phyloP scores from a whole-genome alignment of 2,113 vertebrate genomes.

The Laticauda laticaudata region DNA sequence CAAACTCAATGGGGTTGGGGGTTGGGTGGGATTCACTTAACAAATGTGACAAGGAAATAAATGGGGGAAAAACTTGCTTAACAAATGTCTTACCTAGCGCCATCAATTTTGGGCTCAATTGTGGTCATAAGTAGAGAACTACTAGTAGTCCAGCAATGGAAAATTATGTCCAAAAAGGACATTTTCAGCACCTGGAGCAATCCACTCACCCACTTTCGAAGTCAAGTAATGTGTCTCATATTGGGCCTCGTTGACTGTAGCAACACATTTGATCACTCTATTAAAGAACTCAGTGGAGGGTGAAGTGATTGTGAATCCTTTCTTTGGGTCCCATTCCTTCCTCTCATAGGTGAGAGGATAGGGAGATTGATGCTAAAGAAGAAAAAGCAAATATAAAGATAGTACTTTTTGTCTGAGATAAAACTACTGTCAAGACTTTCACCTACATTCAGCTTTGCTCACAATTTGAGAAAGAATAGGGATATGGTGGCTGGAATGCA shows the following conservation, averaged over 20 bases:
- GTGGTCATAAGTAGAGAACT: no score
- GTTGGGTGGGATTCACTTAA: no score
- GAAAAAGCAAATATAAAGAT: background rate
- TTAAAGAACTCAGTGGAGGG: conserved; percentile 14
- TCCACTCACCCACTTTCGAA: conserved; percentile 72
- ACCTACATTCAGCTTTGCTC: no score
- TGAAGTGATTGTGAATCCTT: conserved; percentile 77
- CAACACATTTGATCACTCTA: conserved; percentile 62
- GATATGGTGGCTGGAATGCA: no score
- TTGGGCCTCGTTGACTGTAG: conserved; percentile 47
- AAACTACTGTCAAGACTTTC: background rate
- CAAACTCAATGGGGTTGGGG: no score
- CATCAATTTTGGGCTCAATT: no score
- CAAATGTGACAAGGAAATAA: no score
- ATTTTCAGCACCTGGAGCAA: accelerated
- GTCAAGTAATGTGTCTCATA: conserved; percentile 68
- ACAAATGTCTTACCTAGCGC: no score
- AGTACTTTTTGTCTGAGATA: background rate
- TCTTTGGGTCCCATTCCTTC: conserved; percentile 77
- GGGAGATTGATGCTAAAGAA: conserved; percentile 41
- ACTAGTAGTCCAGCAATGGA: background rate
- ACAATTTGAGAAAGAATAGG: no score
- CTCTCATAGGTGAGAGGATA: conserved; percentile 15
- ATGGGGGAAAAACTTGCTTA: no score
- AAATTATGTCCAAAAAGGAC: background rate